Percentiles rank a stretch among this genome's conserved stretches.
phyloP scores from a whole-genome alignment of 2,888 invertebrate species.

The Ophion ventricosus region DNA sequence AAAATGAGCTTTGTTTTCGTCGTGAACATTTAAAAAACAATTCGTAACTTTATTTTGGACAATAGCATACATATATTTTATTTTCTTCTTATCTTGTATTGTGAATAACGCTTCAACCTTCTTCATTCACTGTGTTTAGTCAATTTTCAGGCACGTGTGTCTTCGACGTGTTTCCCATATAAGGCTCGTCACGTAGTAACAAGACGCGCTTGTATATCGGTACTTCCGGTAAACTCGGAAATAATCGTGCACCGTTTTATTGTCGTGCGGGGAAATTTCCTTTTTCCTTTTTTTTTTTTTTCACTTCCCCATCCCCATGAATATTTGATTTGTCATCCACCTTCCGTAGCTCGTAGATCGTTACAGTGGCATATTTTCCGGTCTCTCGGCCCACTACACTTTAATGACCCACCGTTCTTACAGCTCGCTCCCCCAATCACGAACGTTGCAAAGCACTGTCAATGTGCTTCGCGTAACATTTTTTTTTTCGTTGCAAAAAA shows the following conservation, averaged over 20 bases:
- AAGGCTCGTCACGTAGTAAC: slow-evolving; percentile 50
- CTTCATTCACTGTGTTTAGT: not conserved
- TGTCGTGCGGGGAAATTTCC: slow-evolving; percentile 8
- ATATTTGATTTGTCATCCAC: slow-evolving; percentile 11
- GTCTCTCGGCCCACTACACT: not conserved
- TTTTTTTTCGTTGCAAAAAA: no score
- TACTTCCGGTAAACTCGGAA: slow-evolving; percentile 53
- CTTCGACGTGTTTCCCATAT: slow-evolving; percentile 29
- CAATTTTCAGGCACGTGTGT: slow-evolving; percentile 27
- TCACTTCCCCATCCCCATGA: slow-evolving; percentile 2
- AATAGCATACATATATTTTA: no score
- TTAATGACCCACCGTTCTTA: no score
- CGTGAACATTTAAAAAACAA: no score
- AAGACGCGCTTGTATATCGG: slow-evolving; percentile 53
- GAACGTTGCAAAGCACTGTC: no score
- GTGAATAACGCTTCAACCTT: no score
- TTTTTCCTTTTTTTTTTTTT: no score
- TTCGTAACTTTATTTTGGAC: no score
- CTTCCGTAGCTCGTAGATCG: not conserved
- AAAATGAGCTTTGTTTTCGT: no score
- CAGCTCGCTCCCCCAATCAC: no score
- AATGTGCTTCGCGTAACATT: no score
- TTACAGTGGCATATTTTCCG: not conserved
- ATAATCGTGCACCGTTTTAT: slow-evolving; percentile 12
- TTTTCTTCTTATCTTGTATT: no score